Base-by-base conservation (phyloP, 2,797 vertebrate species). In the Danionella dracula region DNA sequence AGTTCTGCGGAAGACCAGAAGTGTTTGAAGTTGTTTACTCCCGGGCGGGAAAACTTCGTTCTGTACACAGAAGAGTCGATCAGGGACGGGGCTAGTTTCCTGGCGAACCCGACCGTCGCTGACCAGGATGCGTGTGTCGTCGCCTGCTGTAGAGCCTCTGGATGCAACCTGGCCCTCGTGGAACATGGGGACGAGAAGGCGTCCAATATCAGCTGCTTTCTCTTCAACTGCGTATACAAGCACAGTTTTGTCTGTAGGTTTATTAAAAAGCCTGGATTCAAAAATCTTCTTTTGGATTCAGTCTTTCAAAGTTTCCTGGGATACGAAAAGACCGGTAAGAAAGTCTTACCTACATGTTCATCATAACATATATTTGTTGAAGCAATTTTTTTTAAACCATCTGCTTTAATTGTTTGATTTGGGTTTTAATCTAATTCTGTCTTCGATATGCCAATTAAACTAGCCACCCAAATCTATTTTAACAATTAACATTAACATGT, bases 191-290 rank as follows among this genome's bases (percentile, higher is more conserved):
- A 53, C 0, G 77, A 34, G 1, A 42, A 42, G 0, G 67, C 60
- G 0, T 32, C 35, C 1, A 69, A 84, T 64, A 76, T 44, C 4
- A 72, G 77, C 70, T 97, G 96, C 76, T 89, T 89, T 58, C 88
- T 95, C 54, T 87, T 96, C 70, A 73, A 91, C 81, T 98, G 96
- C 80, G 57, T 94, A 45, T 88, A 92, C 37, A 87, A 91, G 27
- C 88, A 91, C 46, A 74, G 60, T 27, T 95, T 93, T 2, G 92
- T 92, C 42, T 98, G 96, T 82, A 86, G 87, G 72, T 96, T 98
- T 70, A 83, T 88, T 54, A 84, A 78, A 70, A 84, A 86, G 72
- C 8, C n/a, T 0, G 92, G 91, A 2, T 98, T 90, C 78, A 63
- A 45, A 58, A 94, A 82, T 80, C 92, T 84, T 73, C 76, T 97